Evolutionary conservation across 2,113 vertebrate genomes (phyloP).

Genomic region (Sinocyclocheilus anophthalmus): DNA sequence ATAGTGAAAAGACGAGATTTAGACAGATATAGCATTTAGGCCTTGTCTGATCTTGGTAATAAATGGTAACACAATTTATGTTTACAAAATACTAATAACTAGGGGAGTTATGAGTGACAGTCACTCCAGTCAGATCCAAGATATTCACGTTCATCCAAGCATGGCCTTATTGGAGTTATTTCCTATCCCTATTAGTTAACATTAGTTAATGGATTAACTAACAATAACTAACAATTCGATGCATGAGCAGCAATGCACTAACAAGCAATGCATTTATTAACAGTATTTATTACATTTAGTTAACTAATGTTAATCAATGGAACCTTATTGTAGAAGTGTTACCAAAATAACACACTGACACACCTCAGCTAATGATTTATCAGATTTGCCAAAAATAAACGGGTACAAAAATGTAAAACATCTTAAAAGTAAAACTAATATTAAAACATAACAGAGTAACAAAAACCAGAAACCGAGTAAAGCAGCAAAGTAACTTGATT

Average conservation of each 20-base stretch:
- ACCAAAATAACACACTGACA: background rate
- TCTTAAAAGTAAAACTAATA: background rate
- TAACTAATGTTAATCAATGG: background rate
- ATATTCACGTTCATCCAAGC: background rate
- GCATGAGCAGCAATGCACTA: background rate
- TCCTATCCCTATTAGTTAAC: background rate
- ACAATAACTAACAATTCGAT: background rate
- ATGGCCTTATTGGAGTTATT: background rate
- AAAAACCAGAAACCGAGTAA: background rate
- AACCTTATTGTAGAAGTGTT: background rate
- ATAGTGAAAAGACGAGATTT: background rate
- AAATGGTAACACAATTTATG: background rate
- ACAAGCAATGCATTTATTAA: background rate
- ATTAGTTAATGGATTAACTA: background rate
- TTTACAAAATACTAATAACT: background rate
- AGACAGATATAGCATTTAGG: background rate
- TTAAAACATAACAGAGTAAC: background rate
- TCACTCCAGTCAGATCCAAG: background rate
- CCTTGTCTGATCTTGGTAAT: background rate
- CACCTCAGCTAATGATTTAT: background rate
- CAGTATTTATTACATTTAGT: background rate
- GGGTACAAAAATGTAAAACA: background rate
- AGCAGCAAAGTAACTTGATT: conserved; percentile 28
- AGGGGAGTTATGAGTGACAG: background rate
- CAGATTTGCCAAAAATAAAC: background rate